Base-by-base conservation (phyloP, 2,888 invertebrate species). In the Harmothoe impar region DNA sequence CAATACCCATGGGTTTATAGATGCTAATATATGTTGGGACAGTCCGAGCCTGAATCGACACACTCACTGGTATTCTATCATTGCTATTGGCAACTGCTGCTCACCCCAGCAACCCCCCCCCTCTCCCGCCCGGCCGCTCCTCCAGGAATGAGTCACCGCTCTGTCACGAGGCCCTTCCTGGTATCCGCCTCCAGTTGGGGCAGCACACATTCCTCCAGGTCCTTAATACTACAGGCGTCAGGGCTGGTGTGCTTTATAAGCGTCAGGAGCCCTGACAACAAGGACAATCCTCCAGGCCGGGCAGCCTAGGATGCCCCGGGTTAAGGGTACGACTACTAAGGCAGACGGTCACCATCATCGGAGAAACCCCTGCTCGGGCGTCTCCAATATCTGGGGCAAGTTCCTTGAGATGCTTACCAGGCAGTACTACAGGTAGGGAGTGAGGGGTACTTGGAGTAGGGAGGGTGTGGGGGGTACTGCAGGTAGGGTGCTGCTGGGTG, bases 331-430 rank as follows among this genome's bases (percentile, higher is more conserved):
- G n/a, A 12, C 5, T 20, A 31, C 0, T 43, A 23, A 5, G 62
- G 10, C 3, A 25, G 77, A 77, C 43, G 3, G 43, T 43, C 43
- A 43, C 43, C 3, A 10, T 10, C 43, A 62, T n/a, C 62, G 62
- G 20, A 43, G 17, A 43, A 7, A 81, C 15, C 35, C 81, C 81
- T 81, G 81, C 81, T 33, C 81, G 23, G 33, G 1, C 23, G 31
- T 81, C 17, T 35, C 81, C 43, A 33, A 15, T 35, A 81, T 81
- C 81, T 81, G 35, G 35, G 81, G 33, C 35, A 81, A 81, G n/a
- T 43, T 81, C 5, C 35, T 35, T 33, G 81, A 81, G 81, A 43
- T 81, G 43, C 35, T 81, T 0, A 23, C 81, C 17, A 81, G 20
- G 43, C 72, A 25, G 5, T 23, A 81, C 15, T 23, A 81, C 33